These are phyloP conservation scores for Apolygus lucorum DNA, from an alignment of 1,140 invertebrate species.

Conservation along the genomic window DNA sequence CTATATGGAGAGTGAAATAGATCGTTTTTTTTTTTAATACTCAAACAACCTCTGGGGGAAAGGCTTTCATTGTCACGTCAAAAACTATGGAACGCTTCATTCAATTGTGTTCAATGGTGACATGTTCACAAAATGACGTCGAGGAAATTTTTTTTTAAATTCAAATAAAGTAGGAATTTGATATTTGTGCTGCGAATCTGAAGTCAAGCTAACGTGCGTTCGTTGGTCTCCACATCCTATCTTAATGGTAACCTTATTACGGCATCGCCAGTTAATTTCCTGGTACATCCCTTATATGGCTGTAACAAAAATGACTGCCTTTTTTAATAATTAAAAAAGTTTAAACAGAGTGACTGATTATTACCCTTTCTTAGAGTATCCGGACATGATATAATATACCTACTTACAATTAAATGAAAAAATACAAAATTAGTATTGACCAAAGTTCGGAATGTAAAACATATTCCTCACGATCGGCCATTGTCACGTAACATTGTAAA, in stretches of 20 bases:
- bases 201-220: not conserved
- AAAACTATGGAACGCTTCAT: too few species aligned
- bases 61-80: too few species aligned
- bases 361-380: not conserved
- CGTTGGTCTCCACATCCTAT: not conserved
- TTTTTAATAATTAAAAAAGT: conserved; percentile 5
- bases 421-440: not conserved
- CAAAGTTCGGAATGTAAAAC: not conserved
- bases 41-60: too few species aligned
- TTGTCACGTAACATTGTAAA: not conserved
- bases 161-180: too few species aligned
- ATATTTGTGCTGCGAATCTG: too few species aligned
- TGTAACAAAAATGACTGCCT: conserved; percentile 16
- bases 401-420: not conserved
- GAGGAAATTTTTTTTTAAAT: too few species aligned
- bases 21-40: too few species aligned
- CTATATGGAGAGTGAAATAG: too few species aligned
- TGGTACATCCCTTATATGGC: conserved; percentile 13
- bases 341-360: conserved; percentile 6
- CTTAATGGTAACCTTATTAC: not conserved
- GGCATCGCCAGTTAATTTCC: not conserved
- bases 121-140: too few species aligned
- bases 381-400: not conserved
- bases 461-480: too few species aligned
- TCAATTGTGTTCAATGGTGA: too few species aligned